Base-by-base conservation (phyloP, 2,113 vertebrate species). In the Vireo altiloquus region DNA sequence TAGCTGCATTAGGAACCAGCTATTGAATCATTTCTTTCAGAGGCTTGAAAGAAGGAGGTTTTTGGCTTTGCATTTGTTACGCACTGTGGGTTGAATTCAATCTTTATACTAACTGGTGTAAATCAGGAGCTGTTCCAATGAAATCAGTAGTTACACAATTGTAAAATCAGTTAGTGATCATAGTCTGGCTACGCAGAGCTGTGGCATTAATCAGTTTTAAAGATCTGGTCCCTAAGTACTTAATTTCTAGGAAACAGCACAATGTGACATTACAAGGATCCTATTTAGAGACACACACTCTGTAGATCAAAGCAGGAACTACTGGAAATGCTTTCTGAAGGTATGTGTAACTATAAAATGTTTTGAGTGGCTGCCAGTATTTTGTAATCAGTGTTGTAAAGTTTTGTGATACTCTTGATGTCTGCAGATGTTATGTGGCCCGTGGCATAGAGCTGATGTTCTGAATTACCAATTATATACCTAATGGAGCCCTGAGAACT, bases 371-470 rank as follows among this genome's bases (percentile, higher is more conserved):
- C 95, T 97, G 96, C 96, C 97, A 97, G 96, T 95, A 96, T 97
- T 97, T 97, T 97, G 97, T 97, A 97, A 97, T 97, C 97, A 95
- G 97, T 56, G 92, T 92, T 97, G 94, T 97, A 97, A 97, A 97
- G 95, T 97, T 96, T 97, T 96, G 95, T 90, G 95, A 97, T 96
- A 96, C 97, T 97, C 97, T 97, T 97, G 97, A 97, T 97, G 97
- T 97, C 96, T 97, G 96, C 97, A 97, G 97, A 97, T 97, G 96
- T 97, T 97, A 97, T 95, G 95, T 97, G 96, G 97, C 94, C 96
- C 46, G 4, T 96, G 89, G 97, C 97, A 96, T 49, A 93, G 83
- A 89, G 87, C 95, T 96, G 96, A 96, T 97, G 94, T 94, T 96
- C 97, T 97, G 96, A 97, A 97, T 97, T 96, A 97, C 97, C 96